Evolutionary conservation across 2,113 vertebrate genomes (phyloP), one percentile per base, ranked within the genome.

Genomic region (Callocephalon fimbriatum): DNA sequence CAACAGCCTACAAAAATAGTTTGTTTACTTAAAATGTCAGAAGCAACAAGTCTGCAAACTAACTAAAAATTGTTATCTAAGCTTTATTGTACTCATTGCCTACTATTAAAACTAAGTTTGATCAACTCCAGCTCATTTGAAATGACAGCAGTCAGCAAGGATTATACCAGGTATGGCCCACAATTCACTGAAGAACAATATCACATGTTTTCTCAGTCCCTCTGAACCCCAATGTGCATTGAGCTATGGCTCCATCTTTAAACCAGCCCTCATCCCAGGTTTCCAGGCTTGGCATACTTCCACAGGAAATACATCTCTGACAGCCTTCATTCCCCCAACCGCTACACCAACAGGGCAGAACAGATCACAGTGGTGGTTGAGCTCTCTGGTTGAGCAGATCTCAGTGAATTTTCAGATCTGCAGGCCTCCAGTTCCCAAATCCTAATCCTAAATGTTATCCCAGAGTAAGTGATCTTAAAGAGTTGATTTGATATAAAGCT

Each of bases 151-250:
- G 20, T 54, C 51, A 66, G 47, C 62, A 76, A 76, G 25, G 25
- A 71, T 66, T 66, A 53, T 27, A 42, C 7, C 38, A 72, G 21
- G 27, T 58, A 9, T 13, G 35, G 17, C 40, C 22, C 53, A 72
- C 40, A 45, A n/a, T 31, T 62, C 26, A 7, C 53, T 23, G 17
- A 72, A 73, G 79, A 88, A 26, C 9, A 62, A 27, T 12, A 27
- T 27, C 31, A 19, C 11, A 1, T 40, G 23, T 88, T 71, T 92
- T 74, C 62, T 66, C 7, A 3, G 26, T 67, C 35, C 15, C 19
- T 59, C 50, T 61, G 45, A 66, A 18, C 38, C n/a, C 29, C 61
- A 50, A 12, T 0, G 0, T 12, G 23, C 45, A 17, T 0, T 15
- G 31, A 86, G 63, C 51, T 48, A 11, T 27, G 76, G 77, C 25